These are phyloP conservation scores for Eubasilissa regina DNA, from an alignment of 1,140 invertebrate species.

Conservation along the genomic window DNA sequence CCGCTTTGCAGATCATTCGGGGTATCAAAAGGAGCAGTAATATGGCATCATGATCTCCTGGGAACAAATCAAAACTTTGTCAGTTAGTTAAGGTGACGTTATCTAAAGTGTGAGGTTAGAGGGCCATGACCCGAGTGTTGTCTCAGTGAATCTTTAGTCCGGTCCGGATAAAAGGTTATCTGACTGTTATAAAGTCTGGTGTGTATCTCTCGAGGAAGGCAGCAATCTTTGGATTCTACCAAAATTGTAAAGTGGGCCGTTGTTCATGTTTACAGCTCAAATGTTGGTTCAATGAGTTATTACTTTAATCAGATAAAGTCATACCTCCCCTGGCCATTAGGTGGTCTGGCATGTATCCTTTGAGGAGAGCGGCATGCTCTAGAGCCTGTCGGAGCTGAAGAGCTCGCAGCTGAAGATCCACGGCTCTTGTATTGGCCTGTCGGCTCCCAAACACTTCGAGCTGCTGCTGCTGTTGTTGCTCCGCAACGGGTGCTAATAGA, in stretches of 20 bases:
- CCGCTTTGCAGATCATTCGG: constrained; percentile 91
- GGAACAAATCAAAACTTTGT: constrained; percentile 60
- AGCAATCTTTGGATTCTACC: no score
- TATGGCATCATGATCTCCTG: constrained; percentile 92
- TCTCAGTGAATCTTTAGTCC: no score
- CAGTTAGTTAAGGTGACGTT: no score
- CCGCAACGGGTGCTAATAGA: neutral
- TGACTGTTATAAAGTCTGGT: no score
- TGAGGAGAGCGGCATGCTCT: constrained; percentile 89
- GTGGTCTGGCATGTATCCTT: constrained; percentile 94
- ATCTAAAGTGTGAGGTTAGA: no score
- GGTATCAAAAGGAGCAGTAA: constrained; percentile 90
- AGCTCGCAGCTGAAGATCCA: constrained; percentile 93
- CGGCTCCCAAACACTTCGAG: constrained; percentile 64
- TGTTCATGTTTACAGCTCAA: no score
- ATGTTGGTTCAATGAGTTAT: no score
- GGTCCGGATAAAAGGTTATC: no score
- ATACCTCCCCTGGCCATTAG: constrained; percentile 89
- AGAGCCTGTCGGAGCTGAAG: constrained; percentile 92
- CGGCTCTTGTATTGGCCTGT: constrained; percentile 89
- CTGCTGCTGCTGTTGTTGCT: constrained; percentile 15
- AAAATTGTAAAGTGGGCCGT: constrained; percentile 67
- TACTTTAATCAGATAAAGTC: no score
- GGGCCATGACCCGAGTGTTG: no score
- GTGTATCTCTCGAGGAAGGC: constrained; percentile 24